Base-by-base conservation (phyloP, 2,113 vertebrate genomes). In the Paracanthobrama guichenoti region DNA sequence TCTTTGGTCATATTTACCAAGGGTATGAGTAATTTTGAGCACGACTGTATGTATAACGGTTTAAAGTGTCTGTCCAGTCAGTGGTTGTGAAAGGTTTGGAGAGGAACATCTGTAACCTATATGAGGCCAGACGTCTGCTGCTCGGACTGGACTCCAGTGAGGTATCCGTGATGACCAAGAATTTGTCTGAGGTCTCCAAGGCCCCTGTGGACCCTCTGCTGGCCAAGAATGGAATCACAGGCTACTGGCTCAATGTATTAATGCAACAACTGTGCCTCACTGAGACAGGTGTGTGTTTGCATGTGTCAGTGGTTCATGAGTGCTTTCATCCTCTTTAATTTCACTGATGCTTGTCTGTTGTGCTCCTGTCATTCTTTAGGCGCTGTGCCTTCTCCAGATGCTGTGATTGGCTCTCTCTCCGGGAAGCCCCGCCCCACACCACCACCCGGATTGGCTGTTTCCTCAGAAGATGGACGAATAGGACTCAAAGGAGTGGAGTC, bases 41-140 rank as follows among this genome's bases (percentile, higher is more conserved):
- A n/a, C n/a, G n/a, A n/a, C 1, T 57, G 7, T 7, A 8, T 20
- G 18, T 55, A 8, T 55, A 69, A 67, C 13, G 44, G 22, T 57
- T 46, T 81, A 64, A 64, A 48, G 28, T 46, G 62, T 86, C 53
- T 88, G 77, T 86, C 60, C 82, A 95, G 95, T 95, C 95, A 8
- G 95, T 93, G 80, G 93, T 95, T 86, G 93, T 95, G 79, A 95
- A 95, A 87, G 93, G 93, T 81, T 89, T 95, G 88, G 95, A 95
- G 83, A 91, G 91, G 44, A 95, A 94, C 89, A 93, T 94, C 50
- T 80, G 82, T 28, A 93, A 90, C 85, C 88, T 94, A 48, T 95
- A 94, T 59, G 91, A 95, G 83, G 92, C 94, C 74, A 92, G 95
- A 11, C 74, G 90, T 57, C 84, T 92, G 62, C 90, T 95, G 82